Conservation (phyloP, 1,140 invertebrate species). For the Propsilocerus akamusi region DNA sequence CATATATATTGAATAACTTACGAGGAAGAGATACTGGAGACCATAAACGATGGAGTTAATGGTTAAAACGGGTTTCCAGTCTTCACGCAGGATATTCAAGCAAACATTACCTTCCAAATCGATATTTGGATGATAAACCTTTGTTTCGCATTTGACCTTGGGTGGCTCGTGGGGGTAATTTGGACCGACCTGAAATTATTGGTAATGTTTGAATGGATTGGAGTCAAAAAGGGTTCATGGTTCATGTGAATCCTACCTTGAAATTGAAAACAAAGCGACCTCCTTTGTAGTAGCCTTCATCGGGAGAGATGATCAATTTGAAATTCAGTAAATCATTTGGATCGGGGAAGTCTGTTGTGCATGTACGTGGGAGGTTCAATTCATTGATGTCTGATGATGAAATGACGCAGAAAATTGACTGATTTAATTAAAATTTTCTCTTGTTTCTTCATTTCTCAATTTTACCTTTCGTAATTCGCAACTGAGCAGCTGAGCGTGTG, state of each 20-base stretch:
- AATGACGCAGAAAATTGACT: conserved; percentile 5
- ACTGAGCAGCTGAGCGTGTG: conserved; percentile 64
- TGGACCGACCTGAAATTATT: conserved; percentile 50
- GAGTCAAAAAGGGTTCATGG: background rate
- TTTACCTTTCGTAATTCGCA: conserved; percentile 91
- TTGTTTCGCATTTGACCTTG: conserved; percentile 88
- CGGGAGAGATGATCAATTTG: conserved; percentile 89
- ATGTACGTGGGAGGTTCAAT: conserved; percentile 92
- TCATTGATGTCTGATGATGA: conserved; percentile 78
- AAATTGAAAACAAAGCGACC: conserved; percentile 94
- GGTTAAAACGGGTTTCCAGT: conserved; percentile 97
- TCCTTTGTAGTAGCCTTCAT: conserved; percentile 93
- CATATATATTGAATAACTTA: too few species aligned
- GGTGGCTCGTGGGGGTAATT: conserved; percentile 94
- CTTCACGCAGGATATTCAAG: conserved; percentile 87
- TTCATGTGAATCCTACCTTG: conserved; percentile 32
- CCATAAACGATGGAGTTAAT: conserved; percentile 98
- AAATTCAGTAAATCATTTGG: conserved; percentile 91
- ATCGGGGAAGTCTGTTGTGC: conserved; percentile 89
- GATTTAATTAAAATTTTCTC: background rate
- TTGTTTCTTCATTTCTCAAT: background rate
- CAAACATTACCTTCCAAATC: conserved; percentile 91
- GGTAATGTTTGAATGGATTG: background rate
- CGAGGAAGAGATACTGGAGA: conserved; percentile 91
- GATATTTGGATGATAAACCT: conserved; percentile 91